A percentile compares a stretch with the other conserved stretches of the same genome.
These are phyloP conservation scores for Batillaria attramentaria DNA, from an alignment of 1,140 invertebrate species.

Conservation along the genomic window DNA sequence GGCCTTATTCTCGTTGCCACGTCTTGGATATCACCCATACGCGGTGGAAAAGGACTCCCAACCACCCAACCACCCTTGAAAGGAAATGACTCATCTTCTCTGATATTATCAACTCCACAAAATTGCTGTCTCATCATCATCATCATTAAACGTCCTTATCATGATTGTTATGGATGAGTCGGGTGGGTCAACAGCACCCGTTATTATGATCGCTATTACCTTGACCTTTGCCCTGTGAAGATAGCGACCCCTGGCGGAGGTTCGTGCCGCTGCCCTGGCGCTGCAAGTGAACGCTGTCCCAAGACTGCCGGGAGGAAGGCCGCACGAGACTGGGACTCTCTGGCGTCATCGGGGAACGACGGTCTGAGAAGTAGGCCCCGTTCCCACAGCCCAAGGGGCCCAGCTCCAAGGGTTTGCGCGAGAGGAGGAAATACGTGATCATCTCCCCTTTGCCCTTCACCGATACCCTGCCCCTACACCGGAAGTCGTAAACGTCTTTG, in stretches of 20 bases:
- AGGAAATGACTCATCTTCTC: too few species aligned
- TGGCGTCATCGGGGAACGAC: constrained; percentile 40
- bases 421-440: constrained; percentile 88
- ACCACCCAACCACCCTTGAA: too few species aligned
- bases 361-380: constrained; percentile 32
- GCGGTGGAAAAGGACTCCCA: too few species aligned
- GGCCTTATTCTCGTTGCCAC: too few species aligned
- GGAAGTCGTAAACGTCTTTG: constrained; percentile 83
- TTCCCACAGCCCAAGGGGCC: constrained; percentile 21
- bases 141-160: too few species aligned
- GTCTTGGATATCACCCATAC: too few species aligned
- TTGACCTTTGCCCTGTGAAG: constrained; percentile 33
- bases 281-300: constrained; percentile 24
- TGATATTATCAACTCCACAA: too few species aligned
- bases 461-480: constrained; percentile 89
- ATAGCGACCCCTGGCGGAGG: constrained; percentile 39
- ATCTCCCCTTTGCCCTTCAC: constrained; percentile 96
- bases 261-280: constrained; percentile 34
- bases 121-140: too few species aligned
- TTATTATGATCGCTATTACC: too few species aligned
- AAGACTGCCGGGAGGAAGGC: constrained; percentile 38
- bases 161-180: not conserved
- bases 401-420: constrained; percentile 18
- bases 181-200: not conserved
- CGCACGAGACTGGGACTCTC: constrained; percentile 35